Evolutionary conservation across 2,113 vertebrate species (phyloP).

Genomic region (Petrocephalus zakoni): DNA sequence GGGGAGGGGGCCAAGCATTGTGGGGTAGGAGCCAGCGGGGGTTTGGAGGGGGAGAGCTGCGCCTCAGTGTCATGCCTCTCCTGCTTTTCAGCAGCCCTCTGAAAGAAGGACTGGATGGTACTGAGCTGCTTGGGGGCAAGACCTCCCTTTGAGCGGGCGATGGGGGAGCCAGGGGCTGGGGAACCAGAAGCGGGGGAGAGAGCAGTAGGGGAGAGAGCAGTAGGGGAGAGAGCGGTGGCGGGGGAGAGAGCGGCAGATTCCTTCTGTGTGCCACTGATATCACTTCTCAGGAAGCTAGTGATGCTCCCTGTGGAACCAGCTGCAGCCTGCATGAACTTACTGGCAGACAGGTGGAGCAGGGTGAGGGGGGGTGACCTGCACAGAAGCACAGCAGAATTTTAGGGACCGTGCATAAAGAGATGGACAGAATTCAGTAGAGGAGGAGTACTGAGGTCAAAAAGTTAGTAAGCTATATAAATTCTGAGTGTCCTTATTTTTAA

Average conservation of each 20-base stretch:
- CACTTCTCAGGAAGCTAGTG: slow-evolving; percentile 66
- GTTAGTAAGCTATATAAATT: neutral
- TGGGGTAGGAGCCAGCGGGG: neutral
- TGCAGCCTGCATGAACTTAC: slow-evolving; percentile 70
- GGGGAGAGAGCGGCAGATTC: slow-evolving; percentile 30
- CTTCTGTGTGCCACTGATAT: slow-evolving; percentile 50
- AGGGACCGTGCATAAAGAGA: neutral
- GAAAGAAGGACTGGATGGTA: slow-evolving; percentile 76
- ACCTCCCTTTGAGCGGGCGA: slow-evolving; percentile 28
- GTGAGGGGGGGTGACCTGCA: slow-evolving; percentile 81
- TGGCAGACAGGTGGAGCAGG: slow-evolving; percentile 74
- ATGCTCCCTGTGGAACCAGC: slow-evolving; percentile 64
- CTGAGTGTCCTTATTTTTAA: neutral
- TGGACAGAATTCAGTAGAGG: neutral
- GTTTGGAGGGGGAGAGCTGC: neutral
- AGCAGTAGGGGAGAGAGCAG: slow-evolving; percentile 23
- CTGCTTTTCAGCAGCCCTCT: slow-evolving; percentile 67
- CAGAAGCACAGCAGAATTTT: slow-evolving; percentile 13
- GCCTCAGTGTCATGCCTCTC: slow-evolving; percentile 30
- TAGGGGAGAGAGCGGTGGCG: neutral
- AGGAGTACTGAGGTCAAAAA: neutral
- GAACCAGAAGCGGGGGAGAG: neutral
- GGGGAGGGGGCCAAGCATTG: neutral
- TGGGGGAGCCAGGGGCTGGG: slow-evolving; percentile 28
- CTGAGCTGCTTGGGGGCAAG: slow-evolving; percentile 42